Evolutionary conservation across 2,113 vertebrate species (phyloP), one percentile per base, ranked within the genome.

Genomic region (Colius striatus): DNA sequence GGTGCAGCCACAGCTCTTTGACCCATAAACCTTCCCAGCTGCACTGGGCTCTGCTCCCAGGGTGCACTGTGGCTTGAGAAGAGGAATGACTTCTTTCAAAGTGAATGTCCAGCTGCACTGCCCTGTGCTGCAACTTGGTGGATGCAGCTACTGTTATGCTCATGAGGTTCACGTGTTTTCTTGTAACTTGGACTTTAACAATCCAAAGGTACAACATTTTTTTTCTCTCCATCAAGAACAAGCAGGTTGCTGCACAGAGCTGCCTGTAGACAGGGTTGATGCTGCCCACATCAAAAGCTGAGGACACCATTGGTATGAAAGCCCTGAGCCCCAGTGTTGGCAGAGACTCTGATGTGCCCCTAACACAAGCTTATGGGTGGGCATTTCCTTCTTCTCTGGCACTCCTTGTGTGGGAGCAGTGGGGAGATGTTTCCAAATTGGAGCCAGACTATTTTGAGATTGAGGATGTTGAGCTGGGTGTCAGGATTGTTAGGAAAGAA

Each of bases 251-350:
- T 30, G 6, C 17, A 5, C 11, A 3, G 48, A 45, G 48, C 41
- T 58, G 25, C 13, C 48, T 0, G 0, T 8, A 1, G 2, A 1
- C 38, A 53, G 55, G 7, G 26, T 26, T 22, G 50, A 3, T 12
- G 2, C 34, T 32, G 41, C 57, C 36, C 2, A 0, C 20, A 11
- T 13, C 65, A 26, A 38, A 27, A 7, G 25, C 5, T 7, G 25
- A 34, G 47, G 38, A 41, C 38, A 41, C 38, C 38, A 41, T 41
- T 41, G 38, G 38, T 41, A 41, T 41, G 38, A 12, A 41, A 41
- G 38, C 38, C 38, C 38, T 41, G 38, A 41, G 38, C 12, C 38
- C 38, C 38, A 41, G 38, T 41, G 38, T 41, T 41, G 38, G 38
- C 38, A 41, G 38, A 41, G n/a, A n/a, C n/a, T n/a, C n/a, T n/a